Conservation (phyloP, 2,888 invertebrate genomes). For the Trissoscelio sp. region DNA sequence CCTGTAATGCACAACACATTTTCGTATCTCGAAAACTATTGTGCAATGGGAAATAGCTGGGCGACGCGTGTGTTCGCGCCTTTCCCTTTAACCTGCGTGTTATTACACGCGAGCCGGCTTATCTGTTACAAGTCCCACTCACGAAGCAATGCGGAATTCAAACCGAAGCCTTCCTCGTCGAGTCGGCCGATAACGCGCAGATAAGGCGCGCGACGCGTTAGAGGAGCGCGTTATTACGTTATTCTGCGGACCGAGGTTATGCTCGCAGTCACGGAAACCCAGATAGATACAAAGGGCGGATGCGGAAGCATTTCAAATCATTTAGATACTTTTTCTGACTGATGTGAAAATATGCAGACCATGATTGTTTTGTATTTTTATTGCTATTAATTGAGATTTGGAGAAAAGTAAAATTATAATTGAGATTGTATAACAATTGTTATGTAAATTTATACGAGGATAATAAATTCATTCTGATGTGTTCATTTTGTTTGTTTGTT, state of each 20-base stretch:
- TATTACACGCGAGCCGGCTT: conserved; percentile 48
- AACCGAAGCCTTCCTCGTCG: conserved; percentile 59
- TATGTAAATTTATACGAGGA: too few relatives aligned
- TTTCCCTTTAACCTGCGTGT: conserved; percentile 63
- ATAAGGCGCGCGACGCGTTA: conserved; percentile 48
- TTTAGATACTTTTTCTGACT: too few relatives aligned
- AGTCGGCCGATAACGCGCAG: conserved; percentile 58
- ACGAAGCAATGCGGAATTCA: conserved; percentile 64
- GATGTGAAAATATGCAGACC: too few relatives aligned
- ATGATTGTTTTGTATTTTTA: too few relatives aligned
- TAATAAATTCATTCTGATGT: too few relatives aligned
- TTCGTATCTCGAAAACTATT: conserved; percentile 38
- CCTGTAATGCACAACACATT: conserved; percentile 10
- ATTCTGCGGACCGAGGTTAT: conserved; percentile 27
- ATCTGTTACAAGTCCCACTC: conserved; percentile 62
- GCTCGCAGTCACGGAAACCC: conserved; percentile 62
- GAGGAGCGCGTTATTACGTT: conserved; percentile 32
- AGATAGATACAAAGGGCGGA: conserved; percentile 56
- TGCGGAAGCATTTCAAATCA: conserved; percentile 17
- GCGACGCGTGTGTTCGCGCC: conserved; percentile 47
- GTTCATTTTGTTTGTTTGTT: too few relatives aligned
- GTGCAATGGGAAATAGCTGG: conserved; percentile 52
- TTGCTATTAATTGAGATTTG: too few relatives aligned
- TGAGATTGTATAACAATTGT: too few relatives aligned
- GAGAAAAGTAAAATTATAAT: too few relatives aligned